phyloP scores from a whole-genome alignment of 1,140 invertebrate genomes.

The Meloidogyne floridensis region DNA sequence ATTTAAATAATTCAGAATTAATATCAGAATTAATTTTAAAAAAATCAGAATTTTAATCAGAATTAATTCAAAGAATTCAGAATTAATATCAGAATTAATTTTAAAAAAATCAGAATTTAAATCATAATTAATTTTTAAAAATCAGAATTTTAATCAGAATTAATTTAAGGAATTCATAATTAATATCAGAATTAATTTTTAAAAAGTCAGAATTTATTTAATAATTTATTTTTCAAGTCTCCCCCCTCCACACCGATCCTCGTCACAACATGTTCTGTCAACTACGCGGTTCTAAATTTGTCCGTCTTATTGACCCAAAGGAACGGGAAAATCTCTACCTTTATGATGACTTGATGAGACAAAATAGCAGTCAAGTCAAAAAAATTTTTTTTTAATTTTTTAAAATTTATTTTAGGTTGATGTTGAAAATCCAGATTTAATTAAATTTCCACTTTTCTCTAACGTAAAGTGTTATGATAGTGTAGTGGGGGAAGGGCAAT shows the following conservation, averaged over 20 bases:
- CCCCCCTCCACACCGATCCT: constrained; percentile 90
- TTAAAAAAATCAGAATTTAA: too few relatives aligned
- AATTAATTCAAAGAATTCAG: too few relatives aligned
- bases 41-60: too few relatives aligned
- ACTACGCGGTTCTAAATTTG: constrained; percentile 54
- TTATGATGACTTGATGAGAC: constrained; percentile 43
- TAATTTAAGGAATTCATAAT: too few relatives aligned
- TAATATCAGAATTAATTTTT: too few relatives aligned
- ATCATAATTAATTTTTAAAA: too few relatives aligned
- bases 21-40: too few relatives aligned
- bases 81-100: too few relatives aligned
- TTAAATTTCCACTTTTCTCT: constrained; percentile 52
- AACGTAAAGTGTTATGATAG: constrained; percentile 41
- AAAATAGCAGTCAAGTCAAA: constrained; percentile 44
- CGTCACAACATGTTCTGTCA: constrained; percentile 81
- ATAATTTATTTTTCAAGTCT: constrained; percentile 70
- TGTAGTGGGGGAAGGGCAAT: constrained; percentile 52
- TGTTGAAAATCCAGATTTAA: constrained; percentile 50
- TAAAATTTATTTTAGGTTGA: constrained; percentile 40
- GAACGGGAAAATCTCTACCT: constrained; percentile 39
- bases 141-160: too few relatives aligned
- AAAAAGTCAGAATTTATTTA: too few relatives aligned
- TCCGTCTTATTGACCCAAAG: constrained; percentile 49
- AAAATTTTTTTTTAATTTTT: neutral
- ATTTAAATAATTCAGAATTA: too few relatives aligned